Evolutionary conservation across 2,113 vertebrate species (phyloP).

Genomic region (Trematocara nigrifrons): DNA sequence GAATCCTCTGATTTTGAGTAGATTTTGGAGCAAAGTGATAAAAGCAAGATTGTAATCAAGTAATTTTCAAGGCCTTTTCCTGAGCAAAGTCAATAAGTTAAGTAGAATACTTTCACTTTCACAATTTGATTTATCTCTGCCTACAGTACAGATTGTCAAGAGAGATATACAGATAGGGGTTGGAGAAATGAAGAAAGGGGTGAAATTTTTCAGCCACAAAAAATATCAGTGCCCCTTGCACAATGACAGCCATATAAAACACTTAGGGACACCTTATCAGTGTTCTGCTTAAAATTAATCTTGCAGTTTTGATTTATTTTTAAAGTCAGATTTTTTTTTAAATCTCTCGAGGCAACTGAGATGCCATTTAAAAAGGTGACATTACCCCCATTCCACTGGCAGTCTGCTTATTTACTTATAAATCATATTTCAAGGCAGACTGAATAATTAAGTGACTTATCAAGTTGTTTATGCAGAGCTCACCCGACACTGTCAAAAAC

Average conservation of each 20-base stretch:
- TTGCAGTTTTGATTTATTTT: conserved; percentile 31
- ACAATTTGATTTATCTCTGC: conserved; percentile 22
- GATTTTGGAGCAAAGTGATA: not conserved
- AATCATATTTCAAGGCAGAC: conserved; percentile 10
- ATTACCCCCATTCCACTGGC: not conserved
- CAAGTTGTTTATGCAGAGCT: not conserved
- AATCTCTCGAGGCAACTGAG: not conserved
- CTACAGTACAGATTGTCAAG: conserved; percentile 9
- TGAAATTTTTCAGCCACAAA: not conserved
- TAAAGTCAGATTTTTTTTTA: not conserved
- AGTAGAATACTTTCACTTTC: not conserved
- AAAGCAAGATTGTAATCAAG: not conserved
- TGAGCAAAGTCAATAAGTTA: conserved; percentile 5
- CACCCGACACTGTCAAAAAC: not conserved
- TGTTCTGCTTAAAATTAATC: conserved; percentile 26
- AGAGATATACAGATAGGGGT: conserved; percentile 6
- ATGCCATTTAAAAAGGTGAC: not conserved
- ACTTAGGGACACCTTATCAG: conserved; percentile 13
- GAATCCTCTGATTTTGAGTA: not conserved
- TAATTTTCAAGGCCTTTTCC: not conserved
- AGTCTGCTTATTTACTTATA: conserved; percentile 1
- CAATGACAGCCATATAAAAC: conserved; percentile 36
- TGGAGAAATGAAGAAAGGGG: conserved; percentile 20
- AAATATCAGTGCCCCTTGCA: conserved; percentile 11
- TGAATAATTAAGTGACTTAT: conserved; percentile 19